These are phyloP conservation scores for Prionchulus punctatus DNA, from an alignment of 2,888 invertebrate genomes.

Conservation along the genomic window DNA sequence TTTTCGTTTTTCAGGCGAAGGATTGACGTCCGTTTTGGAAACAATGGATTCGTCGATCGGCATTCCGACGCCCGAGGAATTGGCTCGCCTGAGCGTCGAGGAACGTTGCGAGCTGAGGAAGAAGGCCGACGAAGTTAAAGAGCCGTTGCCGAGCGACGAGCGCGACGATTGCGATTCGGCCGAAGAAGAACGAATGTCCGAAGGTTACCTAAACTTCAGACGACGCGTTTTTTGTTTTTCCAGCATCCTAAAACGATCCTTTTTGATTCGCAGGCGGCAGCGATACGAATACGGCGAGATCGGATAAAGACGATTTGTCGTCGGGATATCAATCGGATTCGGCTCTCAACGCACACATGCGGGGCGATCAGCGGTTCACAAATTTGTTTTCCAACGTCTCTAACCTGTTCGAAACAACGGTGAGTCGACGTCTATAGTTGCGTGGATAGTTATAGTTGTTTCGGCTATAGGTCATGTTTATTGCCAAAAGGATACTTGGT, in stretches of 20 bases:
- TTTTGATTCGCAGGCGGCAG: slow-evolving; percentile 1
- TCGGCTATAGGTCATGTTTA: no score
- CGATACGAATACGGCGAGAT: not conserved
- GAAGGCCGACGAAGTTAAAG: slow-evolving; percentile 16
- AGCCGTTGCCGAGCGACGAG: slow-evolving; percentile 17
- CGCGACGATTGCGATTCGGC: slow-evolving; percentile 11
- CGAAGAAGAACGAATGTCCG: not conserved
- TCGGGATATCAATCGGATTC: slow-evolving; percentile 2
- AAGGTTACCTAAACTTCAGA: no score
- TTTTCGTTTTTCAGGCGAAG: no score
- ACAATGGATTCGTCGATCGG: slow-evolving; percentile 58
- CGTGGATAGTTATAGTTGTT: no score
- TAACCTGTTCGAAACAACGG: not conserved
- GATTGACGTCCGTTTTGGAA: slow-evolving; percentile 52
- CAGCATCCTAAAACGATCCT: no score
- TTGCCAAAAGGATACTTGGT: no score
- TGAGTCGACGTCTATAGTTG: no score
- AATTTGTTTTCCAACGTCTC: not conserved
- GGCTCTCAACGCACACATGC: not conserved
- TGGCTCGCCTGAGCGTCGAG: slow-evolving; percentile 41
- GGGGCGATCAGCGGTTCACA: not conserved
- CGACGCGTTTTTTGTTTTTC: no score
- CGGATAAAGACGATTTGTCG: not conserved
- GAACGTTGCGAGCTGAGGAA: slow-evolving; percentile 7
- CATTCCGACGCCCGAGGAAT: slow-evolving; percentile 61